These are phyloP conservation scores for Chelon labrosus DNA, from an alignment of 2,797 vertebrate genomes.

Conservation along the genomic window DNA sequence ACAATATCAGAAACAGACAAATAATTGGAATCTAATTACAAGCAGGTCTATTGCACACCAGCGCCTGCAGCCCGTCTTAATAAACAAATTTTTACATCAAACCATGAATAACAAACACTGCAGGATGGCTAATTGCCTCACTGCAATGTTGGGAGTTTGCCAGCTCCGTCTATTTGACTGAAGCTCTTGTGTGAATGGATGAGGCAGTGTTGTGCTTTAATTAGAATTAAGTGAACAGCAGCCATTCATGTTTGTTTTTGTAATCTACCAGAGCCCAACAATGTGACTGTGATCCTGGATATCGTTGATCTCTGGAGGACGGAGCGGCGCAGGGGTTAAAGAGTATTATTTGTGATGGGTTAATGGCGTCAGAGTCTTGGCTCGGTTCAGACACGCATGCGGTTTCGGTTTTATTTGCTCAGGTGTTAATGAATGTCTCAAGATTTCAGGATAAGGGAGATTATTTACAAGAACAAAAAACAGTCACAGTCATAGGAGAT, in stretches of 20 bases:
- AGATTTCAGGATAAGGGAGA: too few species aligned
- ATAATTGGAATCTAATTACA: slow-evolving; percentile 99
- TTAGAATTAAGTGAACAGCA: slow-evolving; percentile 96
- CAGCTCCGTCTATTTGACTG: slow-evolving; percentile 96
- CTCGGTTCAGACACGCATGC: too few species aligned
- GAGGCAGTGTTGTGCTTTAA: slow-evolving; percentile 93
- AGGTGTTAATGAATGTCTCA: too few species aligned
- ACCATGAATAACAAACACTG: slow-evolving; percentile 99
- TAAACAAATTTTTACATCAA: slow-evolving; percentile 99
- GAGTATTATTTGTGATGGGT: slow-evolving; percentile 10
- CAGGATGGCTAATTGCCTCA: slow-evolving; percentile 97
- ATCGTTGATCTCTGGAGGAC: slow-evolving; percentile 33
- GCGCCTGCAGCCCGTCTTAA: slow-evolving; percentile 98
- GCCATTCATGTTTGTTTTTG: slow-evolving; percentile 91
- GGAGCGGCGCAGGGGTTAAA: slow-evolving; percentile 18
- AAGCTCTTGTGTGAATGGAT: slow-evolving; percentile 94
- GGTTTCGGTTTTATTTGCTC: too few species aligned
- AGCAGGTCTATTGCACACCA: slow-evolving; percentile 99
- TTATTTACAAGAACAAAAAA: too few species aligned
- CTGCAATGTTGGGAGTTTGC: slow-evolving; percentile 97
- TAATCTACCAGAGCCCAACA: slow-evolving; percentile 92
- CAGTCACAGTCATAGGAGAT: too few species aligned
- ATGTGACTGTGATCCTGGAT: slow-evolving; percentile 89
- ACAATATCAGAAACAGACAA: slow-evolving; percentile 99
- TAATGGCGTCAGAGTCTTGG: neutral